These are phyloP conservation scores for Drosophila leontia DNA, from an alignment of 1,140 invertebrate species.

Conservation along the genomic window DNA sequence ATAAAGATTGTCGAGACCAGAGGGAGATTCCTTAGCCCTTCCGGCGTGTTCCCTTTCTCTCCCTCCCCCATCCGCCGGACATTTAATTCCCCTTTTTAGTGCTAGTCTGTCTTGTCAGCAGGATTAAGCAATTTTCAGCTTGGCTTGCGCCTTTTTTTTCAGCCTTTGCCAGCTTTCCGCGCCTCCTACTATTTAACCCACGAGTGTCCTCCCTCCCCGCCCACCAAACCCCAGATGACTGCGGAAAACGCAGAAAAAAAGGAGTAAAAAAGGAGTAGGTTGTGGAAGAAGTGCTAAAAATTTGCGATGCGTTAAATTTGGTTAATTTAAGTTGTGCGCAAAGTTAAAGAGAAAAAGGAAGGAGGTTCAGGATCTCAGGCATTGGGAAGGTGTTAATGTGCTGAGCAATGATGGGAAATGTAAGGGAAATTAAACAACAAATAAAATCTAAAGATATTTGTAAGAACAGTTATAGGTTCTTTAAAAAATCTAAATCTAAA, in stretches of 20 bases:
- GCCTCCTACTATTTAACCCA: constrained; percentile 46
- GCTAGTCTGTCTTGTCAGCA: constrained; percentile 76
- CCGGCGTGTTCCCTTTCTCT: background rate
- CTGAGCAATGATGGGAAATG: background rate
- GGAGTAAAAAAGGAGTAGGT: constrained; percentile 12
- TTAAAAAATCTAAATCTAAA: background rate
- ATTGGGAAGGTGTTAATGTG: constrained; percentile 35
- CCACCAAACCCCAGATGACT: constrained; percentile 57
- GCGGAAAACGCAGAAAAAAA: constrained; percentile 19
- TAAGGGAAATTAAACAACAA: background rate
- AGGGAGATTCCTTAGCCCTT: constrained; percentile 13
- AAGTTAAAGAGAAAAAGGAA: background rate
- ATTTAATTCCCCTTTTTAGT: constrained; percentile 55
- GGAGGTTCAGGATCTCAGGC: background rate
- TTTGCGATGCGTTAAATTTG: constrained; percentile 76
- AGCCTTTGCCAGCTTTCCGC: constrained; percentile 55
- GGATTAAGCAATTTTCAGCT: constrained; percentile 83
- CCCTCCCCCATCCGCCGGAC: constrained; percentile 4
- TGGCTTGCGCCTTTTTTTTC: constrained; percentile 67
- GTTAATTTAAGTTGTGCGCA: constrained; percentile 65
- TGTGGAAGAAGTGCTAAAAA: constrained; percentile 49
- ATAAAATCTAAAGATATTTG: too few relatives aligned
- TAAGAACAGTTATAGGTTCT: too few relatives aligned
- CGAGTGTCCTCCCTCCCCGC: background rate
- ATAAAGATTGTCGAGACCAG: constrained; percentile 26